Evolutionary conservation across 1,140 invertebrate species (phyloP).

Genomic region (Harlomillsia oculata): DNA sequence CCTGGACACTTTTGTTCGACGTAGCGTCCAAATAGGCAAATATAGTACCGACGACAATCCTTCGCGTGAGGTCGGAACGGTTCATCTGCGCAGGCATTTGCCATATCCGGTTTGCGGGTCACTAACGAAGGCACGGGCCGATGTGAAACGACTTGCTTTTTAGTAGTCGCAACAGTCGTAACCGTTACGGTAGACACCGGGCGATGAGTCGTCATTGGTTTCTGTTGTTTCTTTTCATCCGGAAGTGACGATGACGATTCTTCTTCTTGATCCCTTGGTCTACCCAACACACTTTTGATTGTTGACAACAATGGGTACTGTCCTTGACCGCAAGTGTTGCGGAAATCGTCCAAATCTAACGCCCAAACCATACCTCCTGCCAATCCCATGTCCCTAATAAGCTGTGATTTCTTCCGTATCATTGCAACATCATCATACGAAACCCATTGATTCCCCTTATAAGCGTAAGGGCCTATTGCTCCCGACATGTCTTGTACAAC

Average conservation of each 20-base stretch:
- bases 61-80: conserved; percentile 52
- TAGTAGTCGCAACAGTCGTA: background rate
- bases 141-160: background rate
- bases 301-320: conserved; percentile 39
- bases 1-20: conserved; percentile 56
- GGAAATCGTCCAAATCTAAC: conserved; percentile 76
- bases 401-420: conserved; percentile 58
- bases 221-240: background rate
- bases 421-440: conserved; percentile 54
- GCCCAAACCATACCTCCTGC: conserved; percentile 84
- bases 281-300: conserved; percentile 49
- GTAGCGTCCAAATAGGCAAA: conserved; percentile 62
- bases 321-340: conserved; percentile 49
- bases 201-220: background rate
- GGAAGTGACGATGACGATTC: conserved; percentile 5
- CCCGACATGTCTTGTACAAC: conserved; percentile 47
- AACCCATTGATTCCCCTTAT: conserved; percentile 56
- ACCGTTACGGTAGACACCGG: background rate
- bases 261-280: conserved; percentile 36
- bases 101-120: background rate
- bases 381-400: conserved; percentile 60
- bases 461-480: conserved; percentile 52
- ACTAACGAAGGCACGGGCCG: background rate
- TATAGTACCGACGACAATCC: conserved; percentile 68
- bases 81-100: conserved; percentile 48